Base-by-base conservation (phyloP, 2,888 invertebrate species). In the Drosophila mercatorum region DNA sequence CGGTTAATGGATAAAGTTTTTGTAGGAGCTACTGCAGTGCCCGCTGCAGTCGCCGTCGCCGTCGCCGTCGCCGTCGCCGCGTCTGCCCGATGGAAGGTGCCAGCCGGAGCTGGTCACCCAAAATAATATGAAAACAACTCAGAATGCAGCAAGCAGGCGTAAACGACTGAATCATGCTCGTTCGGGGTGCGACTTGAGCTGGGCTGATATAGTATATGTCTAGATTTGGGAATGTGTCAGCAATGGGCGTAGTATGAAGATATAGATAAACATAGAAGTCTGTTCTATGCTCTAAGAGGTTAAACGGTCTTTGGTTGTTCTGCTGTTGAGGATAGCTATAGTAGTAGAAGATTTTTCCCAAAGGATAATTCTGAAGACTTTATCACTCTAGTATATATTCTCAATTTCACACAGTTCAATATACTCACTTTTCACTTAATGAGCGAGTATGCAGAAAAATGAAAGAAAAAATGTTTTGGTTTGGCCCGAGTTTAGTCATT, bases 1-100 rank as follows among this genome's bases (percentile, higher is more conserved):
- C 80, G 59, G 74, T 80, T 81, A 81, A 78, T 69, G 78, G 75
- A 75, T 79, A 79, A 79, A 67, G 77, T 68, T 80, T 76, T 79
- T 66, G 41, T 41, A 38, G 43, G 46, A 49, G 88, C 83, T 83
- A 80, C 83, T 79, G 41, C 65, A 63, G 49, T n/a, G 7, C n/a
- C 47, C 28, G 55, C 62, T 47, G 59, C 60, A 52, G 74, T 43
- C 31, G 66, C 70, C 56, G 59, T 56, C 58, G 31, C 17, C 17
- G 17, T 17, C 0, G 17, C 17, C 17, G 17, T 66, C 36, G 59
- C 65, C 56, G 53, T 56, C 58, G 31, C 51, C 34, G 53, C 26
- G 69, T 63, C 62, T 70, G 70, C 49, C 51, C 57, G 61, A 68
- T 40, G 14, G 14, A 49, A 78, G 78, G 53, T 75, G 74, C 60